phyloP scores from a whole-genome alignment of 2,797 vertebrate genomes.

The Numenius phaeopus region DNA sequence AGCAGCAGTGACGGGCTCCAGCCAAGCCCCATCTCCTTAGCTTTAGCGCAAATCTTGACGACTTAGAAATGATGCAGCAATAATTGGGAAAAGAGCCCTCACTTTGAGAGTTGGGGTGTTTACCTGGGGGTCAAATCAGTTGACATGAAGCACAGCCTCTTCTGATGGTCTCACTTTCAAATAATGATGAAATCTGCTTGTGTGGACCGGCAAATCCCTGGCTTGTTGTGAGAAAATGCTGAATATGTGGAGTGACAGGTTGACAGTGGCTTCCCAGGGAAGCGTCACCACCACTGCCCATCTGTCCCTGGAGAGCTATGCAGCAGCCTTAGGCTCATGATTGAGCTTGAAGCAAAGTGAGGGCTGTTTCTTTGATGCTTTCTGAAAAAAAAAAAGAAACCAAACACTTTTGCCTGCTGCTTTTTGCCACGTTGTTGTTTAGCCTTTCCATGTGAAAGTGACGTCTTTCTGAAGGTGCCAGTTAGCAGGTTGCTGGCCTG shows the following conservation, averaged over 20 bases:
- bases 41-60: background rate
- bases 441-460: background rate
- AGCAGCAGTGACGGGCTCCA: background rate
- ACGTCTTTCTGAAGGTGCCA: background rate
- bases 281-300: background rate
- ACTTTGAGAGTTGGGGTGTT: accelerated
- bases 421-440: background rate
- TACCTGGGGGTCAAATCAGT: background rate
- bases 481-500: background rate
- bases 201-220: background rate
- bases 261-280: background rate
- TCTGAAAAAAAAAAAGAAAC: background rate
- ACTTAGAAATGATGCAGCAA: background rate
- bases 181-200: background rate
- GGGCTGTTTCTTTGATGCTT: background rate
- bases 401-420: accelerated
- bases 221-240: conserved; percentile 1
- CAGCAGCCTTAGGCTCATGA: background rate
- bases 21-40: background rate
- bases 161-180: background rate
- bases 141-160: background rate
- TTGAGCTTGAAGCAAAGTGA: background rate
- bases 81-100: background rate
- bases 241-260: background rate
- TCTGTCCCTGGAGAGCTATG: background rate